Percentiles rank a stretch among this genome's conserved stretches.
Evolutionary conservation across 2,797 vertebrate species (phyloP).

Genomic region (Myotis pilosus): DNA sequence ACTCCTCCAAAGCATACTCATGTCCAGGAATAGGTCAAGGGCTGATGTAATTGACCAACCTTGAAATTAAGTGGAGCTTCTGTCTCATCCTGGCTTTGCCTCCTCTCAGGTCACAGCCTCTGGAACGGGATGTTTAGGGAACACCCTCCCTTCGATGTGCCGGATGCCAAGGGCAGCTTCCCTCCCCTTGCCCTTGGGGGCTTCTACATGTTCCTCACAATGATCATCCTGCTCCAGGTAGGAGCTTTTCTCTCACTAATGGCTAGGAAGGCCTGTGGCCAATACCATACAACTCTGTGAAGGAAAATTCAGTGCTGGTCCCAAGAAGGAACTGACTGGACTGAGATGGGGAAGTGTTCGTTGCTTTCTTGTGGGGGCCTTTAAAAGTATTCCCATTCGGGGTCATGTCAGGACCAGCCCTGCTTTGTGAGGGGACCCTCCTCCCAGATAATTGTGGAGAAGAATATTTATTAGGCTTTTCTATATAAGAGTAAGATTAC

Average conservation of each 20-base stretch:
- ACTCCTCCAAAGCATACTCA: not conserved
- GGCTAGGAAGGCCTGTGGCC: not conserved
- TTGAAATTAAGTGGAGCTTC: not conserved
- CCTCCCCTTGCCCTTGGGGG: slow-evolving; percentile 83
- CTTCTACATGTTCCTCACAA: slow-evolving; percentile 95
- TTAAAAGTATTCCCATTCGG: not conserved
- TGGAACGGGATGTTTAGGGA: slow-evolving; percentile 86
- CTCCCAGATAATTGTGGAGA: not conserved
- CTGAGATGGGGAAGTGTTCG: not conserved
- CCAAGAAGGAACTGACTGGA: not conserved
- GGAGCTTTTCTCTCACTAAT: not conserved
- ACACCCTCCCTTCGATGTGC: slow-evolving; percentile 89
- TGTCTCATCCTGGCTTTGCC: not conserved
- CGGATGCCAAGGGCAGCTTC: slow-evolving; percentile 84
- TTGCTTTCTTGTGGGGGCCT: not conserved
- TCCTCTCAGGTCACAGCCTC: slow-evolving; percentile 88
- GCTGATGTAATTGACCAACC: not conserved
- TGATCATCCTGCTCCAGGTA: slow-evolving; percentile 98
- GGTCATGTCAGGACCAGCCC: not conserved
- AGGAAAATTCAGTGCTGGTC: not conserved
- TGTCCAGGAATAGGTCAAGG: not conserved
- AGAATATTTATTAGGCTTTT: not conserved
- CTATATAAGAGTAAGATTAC: not conserved
- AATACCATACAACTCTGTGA: not conserved
- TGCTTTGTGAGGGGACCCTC: not conserved